Base-by-base conservation (phyloP, 2,113 vertebrate species). In the Colossoma macropomum region DNA sequence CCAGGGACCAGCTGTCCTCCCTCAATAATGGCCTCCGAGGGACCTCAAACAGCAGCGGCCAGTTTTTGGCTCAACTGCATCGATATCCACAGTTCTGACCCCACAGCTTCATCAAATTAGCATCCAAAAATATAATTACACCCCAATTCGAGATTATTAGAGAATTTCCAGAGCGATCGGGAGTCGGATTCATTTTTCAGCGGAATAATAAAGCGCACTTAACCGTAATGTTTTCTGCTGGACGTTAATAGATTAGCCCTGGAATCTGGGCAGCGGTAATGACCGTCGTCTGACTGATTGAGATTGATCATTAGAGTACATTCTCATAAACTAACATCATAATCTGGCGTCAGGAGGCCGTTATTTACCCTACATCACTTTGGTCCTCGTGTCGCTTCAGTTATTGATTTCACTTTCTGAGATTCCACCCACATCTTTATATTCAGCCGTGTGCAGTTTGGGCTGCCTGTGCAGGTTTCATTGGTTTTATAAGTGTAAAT, bases 1-100 rank as follows among this genome's bases (percentile, higher is more conserved):
- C 82, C 80, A 74, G 52, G 79, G 79, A 85, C 82, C 83, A 86
- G 87, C 85, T 88, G 87, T 86, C 45, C 75, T n/a, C 63, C 41
- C 50, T 62, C 38, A 34, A 75, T 66, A 79, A 76, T 75, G 21
- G 63, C 38, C 52, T 71, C 76, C 4, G 34, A 3, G 70, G 70
- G 63, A 74, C 79, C 59, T 68, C 38, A 9, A 38, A n/a, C 59
- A 59, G 28, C 77, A 1, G 52, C 27, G 41, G 69, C 78, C 72
- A 79, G 76, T 69, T 66, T 69, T 66, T 30, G 76, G 59, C 28
- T 21, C 12, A 54, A 52, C 25, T 50, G 71, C 66, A 45, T 80
- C 83, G 38, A 66, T 81, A 84, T 84, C 70, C 84, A 77, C 16
- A 27, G 66, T 19, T 23, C 34, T 32, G n/a, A 19, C 8, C 10